Evolutionary conservation across 2,888 invertebrate genomes (phyloP).

Genomic region (Mythimna impura): DNA sequence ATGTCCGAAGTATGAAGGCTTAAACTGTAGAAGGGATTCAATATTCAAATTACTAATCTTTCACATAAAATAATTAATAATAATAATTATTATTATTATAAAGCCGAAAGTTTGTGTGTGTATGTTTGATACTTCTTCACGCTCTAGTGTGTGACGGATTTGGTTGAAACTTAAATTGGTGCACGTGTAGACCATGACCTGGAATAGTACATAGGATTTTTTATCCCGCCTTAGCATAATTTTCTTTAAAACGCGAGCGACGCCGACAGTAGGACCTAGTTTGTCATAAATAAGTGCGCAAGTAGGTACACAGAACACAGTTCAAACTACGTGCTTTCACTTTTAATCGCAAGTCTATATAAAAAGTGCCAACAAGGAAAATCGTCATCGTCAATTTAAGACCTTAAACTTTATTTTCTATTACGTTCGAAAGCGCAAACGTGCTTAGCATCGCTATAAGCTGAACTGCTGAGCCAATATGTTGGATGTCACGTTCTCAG

Average conservation of each 20-base stretch:
- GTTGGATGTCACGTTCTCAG: constrained; percentile 56
- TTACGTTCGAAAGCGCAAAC: constrained; percentile 46
- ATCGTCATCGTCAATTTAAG: constrained; percentile 39
- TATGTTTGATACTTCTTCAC: background rate
- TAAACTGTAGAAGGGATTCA: background rate
- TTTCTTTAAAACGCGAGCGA: no score
- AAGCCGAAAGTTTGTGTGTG: no score
- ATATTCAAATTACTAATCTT: background rate
- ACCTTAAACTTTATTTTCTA: constrained; percentile 59
- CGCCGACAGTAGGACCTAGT: no score
- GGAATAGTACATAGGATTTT: no score
- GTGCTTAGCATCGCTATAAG: constrained; percentile 52
- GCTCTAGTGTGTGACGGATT: no score
- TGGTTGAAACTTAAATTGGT: no score
- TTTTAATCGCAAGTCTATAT: constrained; percentile 12
- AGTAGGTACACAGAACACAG: constrained; percentile 1
- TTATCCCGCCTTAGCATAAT: no score
- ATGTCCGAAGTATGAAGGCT: background rate
- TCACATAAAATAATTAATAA: background rate
- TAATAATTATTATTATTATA: no score
- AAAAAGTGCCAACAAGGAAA: constrained; percentile 34
- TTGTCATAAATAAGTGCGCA: background rate
- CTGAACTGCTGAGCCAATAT: constrained; percentile 53
- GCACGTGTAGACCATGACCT: no score
- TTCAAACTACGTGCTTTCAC: constrained; percentile 20